Percentiles rank a stretch among this genome's conserved stretches.
phyloP scores from a whole-genome alignment of 2,797 vertebrate species.

The Oreonectes daqikongensis region DNA sequence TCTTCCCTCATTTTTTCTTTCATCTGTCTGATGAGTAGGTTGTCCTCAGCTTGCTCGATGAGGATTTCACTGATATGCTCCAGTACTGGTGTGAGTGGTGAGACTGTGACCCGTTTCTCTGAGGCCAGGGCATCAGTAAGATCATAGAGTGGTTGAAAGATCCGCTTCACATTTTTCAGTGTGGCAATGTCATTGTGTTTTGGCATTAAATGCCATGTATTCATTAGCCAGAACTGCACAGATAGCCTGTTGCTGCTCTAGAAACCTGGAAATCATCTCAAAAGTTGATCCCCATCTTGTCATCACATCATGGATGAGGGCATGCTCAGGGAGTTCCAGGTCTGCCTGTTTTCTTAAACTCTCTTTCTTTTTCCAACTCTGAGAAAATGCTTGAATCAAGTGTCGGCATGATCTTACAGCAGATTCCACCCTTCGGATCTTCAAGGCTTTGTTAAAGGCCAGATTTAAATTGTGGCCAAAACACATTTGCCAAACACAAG shows the following conservation, averaged over 20 bases:
- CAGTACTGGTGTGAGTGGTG: not conserved
- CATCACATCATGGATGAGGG: constrained; percentile 33
- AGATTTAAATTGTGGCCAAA: constrained; percentile 33
- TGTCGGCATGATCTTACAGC: not conserved
- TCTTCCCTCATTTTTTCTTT: not conserved
- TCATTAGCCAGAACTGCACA: constrained; percentile 54
- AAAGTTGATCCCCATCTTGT: constrained; percentile 37
- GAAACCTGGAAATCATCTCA: constrained; percentile 45
- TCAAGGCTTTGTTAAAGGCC: constrained; percentile 24
- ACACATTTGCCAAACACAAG: not conserved
- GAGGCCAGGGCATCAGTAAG: constrained; percentile 31
- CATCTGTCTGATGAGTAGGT: constrained; percentile 6
- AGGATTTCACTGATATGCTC: not conserved
- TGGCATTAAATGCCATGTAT: constrained; percentile 39
- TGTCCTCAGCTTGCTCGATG: not conserved
- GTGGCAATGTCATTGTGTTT: constrained; percentile 13
- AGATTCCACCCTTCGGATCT: constrained; percentile 28
- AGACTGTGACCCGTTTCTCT: constrained; percentile 5
- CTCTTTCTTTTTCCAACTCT: constrained; percentile 22
- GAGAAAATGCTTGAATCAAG: constrained; percentile 21
- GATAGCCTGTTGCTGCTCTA: constrained; percentile 52
- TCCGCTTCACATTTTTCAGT: constrained; percentile 20
- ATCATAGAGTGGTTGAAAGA: constrained; percentile 20
- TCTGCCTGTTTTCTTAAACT: constrained; percentile 4
- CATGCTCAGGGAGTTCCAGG: constrained; percentile 13